phyloP scores from a whole-genome alignment of 2,797 vertebrate species.

The Iguana delicatissima region DNA sequence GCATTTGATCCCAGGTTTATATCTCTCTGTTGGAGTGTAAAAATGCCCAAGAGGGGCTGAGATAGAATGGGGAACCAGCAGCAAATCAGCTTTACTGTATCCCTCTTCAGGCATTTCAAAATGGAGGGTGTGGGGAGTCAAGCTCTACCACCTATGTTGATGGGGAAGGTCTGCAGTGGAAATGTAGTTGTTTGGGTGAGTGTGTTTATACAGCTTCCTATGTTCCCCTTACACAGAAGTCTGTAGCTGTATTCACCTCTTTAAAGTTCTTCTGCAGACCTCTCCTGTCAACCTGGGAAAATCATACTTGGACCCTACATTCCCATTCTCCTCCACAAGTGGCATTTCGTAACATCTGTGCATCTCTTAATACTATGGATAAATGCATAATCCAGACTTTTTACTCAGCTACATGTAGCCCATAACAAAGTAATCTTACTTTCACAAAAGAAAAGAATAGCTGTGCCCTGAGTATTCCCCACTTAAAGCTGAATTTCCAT shows the following conservation, averaged over 20 bases:
- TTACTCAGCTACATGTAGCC: neutral
- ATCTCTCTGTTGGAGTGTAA: neutral
- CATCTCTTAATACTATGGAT: neutral
- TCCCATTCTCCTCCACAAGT: too few relatives aligned
- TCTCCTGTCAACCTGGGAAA: too few relatives aligned
- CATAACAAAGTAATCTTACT: neutral
- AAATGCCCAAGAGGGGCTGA: neutral
- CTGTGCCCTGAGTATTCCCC: neutral
- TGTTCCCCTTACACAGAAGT: too few relatives aligned
- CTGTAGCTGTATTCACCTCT: too few relatives aligned
- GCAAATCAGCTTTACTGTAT: neutral
- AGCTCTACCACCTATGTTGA: neutral
- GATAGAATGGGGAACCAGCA: neutral
- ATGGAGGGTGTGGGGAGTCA: too few relatives aligned
- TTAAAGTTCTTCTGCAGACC: too few relatives aligned
- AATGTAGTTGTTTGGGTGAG: neutral
- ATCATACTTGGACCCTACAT: too few relatives aligned
- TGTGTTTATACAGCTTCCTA: neutral
- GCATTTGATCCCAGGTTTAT: neutral
- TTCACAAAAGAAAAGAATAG: neutral
- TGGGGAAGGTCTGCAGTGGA: neutral
- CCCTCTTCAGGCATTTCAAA: neutral
- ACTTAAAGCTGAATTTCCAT: neutral
- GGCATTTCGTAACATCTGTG: too few relatives aligned
- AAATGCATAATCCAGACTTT: neutral